Conservation (phyloP, 37 sponge, comb jelly and placozoan species). For the Dysidea cf. avara region DNA sequence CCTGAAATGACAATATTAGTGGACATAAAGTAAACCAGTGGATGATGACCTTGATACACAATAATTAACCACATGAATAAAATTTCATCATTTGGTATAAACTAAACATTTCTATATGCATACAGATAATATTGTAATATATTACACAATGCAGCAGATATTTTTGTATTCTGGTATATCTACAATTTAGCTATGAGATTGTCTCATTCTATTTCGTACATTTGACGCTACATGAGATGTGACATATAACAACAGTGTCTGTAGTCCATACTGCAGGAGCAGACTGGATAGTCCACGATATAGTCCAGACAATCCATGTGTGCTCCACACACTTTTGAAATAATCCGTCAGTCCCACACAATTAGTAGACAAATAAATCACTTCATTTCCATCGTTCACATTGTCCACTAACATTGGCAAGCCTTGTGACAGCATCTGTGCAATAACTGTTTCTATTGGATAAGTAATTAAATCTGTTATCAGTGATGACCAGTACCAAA, state of each 20-base stretch:
- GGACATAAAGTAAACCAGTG: no score
- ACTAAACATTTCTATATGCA: no score
- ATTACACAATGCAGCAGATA: no score
- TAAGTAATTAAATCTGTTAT: conserved; percentile 47
- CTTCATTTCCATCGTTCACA: conserved; percentile 50
- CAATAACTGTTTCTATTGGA: conserved; percentile 64
- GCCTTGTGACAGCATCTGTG: conserved; percentile 64
- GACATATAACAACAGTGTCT: conserved; percentile 52
- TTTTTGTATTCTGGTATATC: no score
- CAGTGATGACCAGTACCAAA: conserved; percentile 28
- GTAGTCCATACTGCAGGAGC: conserved; percentile 47
- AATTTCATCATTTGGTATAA: no score
- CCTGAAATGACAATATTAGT: no score
- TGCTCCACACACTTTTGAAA: conserved; percentile 34
- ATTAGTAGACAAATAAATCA: conserved; percentile 35
- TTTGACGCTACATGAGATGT: no score
- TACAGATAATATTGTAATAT: no score
- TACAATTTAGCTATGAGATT: no score
- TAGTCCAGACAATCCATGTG: conserved; percentile 64
- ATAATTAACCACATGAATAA: no score
- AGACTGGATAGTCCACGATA: conserved; percentile 70
- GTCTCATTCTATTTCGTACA: no score
- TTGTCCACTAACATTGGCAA: conserved; percentile 80
- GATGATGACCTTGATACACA: no score
- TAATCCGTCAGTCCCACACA: conserved; percentile 58